phyloP scores from a whole-genome alignment of 2,797 vertebrate species.

The Acrossocheilus wenchowensis region DNA sequence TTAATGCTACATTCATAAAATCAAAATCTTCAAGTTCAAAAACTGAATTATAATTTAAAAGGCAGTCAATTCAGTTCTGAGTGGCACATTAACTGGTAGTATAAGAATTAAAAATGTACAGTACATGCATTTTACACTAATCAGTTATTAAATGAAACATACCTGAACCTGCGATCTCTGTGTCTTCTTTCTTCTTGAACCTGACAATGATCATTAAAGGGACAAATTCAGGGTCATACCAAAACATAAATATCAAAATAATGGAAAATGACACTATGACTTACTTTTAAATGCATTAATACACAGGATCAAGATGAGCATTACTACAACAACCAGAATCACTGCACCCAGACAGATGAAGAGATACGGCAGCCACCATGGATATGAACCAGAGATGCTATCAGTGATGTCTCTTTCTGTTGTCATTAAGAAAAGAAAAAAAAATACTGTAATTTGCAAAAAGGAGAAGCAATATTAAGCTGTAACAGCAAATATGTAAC shows the following conservation, averaged over 20 bases:
- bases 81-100: background rate
- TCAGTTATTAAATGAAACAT: background rate
- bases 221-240: background rate
- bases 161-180: background rate
- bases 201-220: constrained; percentile 52
- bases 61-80: background rate
- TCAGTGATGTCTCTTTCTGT: fast-evolving
- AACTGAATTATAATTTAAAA: background rate
- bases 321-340: constrained; percentile 50
- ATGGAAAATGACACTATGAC: background rate
- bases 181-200: constrained; percentile 1
- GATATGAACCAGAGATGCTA: fast-evolving
- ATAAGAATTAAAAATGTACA: background rate
- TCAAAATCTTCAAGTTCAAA: background rate
- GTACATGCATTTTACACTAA: background rate
- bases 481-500: background rate
- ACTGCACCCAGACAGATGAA: constrained; percentile 50
- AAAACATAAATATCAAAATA: background rate
- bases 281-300: constrained; percentile 57
- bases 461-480: background rate
- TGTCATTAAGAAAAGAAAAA: background rate
- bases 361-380: constrained; percentile 54
- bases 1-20: background rate
- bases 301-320: constrained; percentile 21
- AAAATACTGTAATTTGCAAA: background rate